A percentile compares a stretch with the other conserved stretches of the same genome.
Conservation (phyloP, 2,797 vertebrate genomes). For the Ibycter americanus region DNA sequence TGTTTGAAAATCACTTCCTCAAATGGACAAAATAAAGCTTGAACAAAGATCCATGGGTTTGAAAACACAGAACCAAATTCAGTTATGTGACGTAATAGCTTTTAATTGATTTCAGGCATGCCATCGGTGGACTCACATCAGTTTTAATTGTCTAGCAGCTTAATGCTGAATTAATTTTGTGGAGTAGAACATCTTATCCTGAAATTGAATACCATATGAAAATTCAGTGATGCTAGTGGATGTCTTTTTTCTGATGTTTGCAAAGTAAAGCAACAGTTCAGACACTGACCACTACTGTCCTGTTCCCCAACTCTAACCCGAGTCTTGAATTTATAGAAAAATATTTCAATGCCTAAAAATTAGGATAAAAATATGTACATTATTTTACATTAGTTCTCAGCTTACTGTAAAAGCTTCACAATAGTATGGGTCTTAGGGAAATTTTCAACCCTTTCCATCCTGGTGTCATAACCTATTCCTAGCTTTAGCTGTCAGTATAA, state of each 20-base stretch:
- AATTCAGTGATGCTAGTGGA: background rate
- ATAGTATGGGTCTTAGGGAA: fast-evolving
- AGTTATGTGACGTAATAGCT: background rate
- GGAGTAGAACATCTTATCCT: background rate
- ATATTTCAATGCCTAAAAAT: background rate
- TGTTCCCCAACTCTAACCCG: background rate
- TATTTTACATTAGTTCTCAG: background rate
- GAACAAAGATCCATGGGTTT: background rate
- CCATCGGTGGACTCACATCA: background rate
- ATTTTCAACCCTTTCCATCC: background rate
- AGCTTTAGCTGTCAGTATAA: background rate
- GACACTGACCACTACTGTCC: background rate
- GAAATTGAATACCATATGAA: background rate
- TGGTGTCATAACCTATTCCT: background rate
- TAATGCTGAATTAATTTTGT: background rate
- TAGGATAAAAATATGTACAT: background rate
- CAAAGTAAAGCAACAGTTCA: background rate
- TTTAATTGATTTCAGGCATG: background rate
- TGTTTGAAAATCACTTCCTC: background rate
- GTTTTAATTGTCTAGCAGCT: background rate
- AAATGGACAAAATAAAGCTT: background rate
- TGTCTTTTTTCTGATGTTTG: background rate
- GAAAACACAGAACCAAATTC: background rate
- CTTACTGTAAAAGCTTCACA: background rate
- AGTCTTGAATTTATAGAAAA: background rate